phyloP scores from a whole-genome alignment of 2,888 invertebrate species.

The Drosophila falleni region DNA sequence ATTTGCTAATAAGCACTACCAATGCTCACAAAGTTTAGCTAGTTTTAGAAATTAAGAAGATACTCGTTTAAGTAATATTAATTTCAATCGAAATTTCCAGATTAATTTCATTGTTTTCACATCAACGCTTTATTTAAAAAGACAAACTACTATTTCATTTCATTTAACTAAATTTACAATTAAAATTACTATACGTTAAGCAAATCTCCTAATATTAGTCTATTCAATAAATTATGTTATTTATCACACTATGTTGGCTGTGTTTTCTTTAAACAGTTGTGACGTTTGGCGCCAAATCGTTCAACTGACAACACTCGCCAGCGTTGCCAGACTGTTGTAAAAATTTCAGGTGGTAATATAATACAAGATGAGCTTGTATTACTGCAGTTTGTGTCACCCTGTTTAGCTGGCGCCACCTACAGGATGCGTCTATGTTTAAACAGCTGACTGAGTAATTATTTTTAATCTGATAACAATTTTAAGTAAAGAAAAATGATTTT shows the following conservation, averaged over 20 bases:
- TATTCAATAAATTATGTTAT: background rate
- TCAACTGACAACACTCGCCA: background rate
- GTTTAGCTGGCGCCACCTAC: background rate
- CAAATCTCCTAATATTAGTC: no score
- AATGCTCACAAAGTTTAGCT: background rate
- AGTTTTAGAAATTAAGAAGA: conserved; percentile 11
- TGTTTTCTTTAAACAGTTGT: background rate
- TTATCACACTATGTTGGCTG: background rate
- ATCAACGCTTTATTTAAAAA: no score
- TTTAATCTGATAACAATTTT: background rate
- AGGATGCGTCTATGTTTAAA: background rate
- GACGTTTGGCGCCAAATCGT: background rate
- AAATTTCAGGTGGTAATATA: background rate
- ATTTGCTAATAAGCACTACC: background rate
- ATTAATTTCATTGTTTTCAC: background rate
- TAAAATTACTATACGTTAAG: no score
- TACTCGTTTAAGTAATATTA: background rate
- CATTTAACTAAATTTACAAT: background rate
- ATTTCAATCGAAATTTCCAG: background rate
- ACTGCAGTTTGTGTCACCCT: background rate
- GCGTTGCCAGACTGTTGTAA: background rate
- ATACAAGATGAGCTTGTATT: no score
- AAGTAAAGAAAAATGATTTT: no score
- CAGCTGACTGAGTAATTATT: background rate
- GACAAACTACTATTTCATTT: no score